Evolutionary conservation across 2,113 vertebrate species (phyloP).

Genomic region (Peromyscus maniculatus): DNA sequence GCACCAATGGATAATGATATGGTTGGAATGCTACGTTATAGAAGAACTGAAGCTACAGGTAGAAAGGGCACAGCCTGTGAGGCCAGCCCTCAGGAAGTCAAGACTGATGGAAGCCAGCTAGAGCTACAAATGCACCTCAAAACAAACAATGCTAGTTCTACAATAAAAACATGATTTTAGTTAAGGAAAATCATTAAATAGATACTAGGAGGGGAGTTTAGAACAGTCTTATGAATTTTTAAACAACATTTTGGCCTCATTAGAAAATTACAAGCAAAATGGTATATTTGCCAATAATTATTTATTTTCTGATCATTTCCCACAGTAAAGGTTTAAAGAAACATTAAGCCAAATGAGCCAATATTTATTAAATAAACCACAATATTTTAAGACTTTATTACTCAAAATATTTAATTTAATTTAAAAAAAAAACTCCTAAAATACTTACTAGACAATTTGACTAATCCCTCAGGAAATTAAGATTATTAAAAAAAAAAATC

Average conservation of each 20-base stretch:
- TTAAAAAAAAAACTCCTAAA: constrained; percentile 61
- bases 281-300: constrained; percentile 31
- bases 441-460: constrained; percentile 65
- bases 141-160: background rate
- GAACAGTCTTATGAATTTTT: constrained; percentile 3
- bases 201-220: constrained; percentile 43
- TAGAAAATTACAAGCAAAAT: constrained; percentile 57
- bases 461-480: constrained; percentile 66
- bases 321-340: constrained; percentile 67
- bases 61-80: background rate
- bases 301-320: constrained; percentile 45
- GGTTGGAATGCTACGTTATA: background rate
- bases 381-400: constrained; percentile 60
- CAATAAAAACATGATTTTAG: constrained; percentile 60
- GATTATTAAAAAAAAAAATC: constrained; percentile 64
- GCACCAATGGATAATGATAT: background rate
- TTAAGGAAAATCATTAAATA: constrained; percentile 51
- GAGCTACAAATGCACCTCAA: background rate
- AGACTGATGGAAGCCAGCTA: background rate
- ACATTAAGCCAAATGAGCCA: constrained; percentile 61
- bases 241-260: constrained; percentile 48
- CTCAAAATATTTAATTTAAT: constrained; percentile 63
- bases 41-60: constrained; percentile 31
- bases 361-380: constrained; percentile 57
- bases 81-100: background rate